These are phyloP conservation scores for Distichodus sexfasciatus DNA, from an alignment of 2,797 vertebrate genomes.

Conservation along the genomic window DNA sequence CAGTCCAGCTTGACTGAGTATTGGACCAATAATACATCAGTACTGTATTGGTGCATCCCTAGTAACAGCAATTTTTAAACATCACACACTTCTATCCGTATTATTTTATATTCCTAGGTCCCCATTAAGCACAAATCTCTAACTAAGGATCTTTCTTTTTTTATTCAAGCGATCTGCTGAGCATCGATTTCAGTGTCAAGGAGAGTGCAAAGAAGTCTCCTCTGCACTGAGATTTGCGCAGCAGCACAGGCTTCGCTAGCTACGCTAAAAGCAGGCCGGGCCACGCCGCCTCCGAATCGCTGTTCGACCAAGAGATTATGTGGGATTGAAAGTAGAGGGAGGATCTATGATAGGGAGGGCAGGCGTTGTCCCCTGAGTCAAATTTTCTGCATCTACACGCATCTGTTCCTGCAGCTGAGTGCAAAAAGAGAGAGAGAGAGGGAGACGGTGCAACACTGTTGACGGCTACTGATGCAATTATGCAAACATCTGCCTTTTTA, in stretches of 20 bases:
- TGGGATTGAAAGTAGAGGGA: constrained; percentile 11
- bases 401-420: constrained; percentile 21
- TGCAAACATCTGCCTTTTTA: constrained; percentile 13
- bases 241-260: neutral
- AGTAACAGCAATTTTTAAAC: no score
- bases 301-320: constrained; percentile 20
- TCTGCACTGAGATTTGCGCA: neutral
- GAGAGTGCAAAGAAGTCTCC: neutral
- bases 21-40: no score
- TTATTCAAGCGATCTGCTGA: neutral
- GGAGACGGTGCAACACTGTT: constrained; percentile 2
- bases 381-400: constrained; percentile 15
- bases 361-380: constrained; percentile 22
- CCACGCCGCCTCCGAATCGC: constrained; percentile 10
- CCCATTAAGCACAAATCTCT: neutral
- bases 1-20: no score
- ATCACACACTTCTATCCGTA: no score
- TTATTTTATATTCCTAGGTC: no score
- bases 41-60: no score
- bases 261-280: constrained; percentile 6
- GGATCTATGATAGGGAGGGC: constrained; percentile 1
- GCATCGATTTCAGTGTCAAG: neutral
- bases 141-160: neutral
- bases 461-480: constrained; percentile 7
- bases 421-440: neutral